Base-by-base conservation (phyloP, 2,888 invertebrate species). In the Sphaerophoria rueppellii region DNA sequence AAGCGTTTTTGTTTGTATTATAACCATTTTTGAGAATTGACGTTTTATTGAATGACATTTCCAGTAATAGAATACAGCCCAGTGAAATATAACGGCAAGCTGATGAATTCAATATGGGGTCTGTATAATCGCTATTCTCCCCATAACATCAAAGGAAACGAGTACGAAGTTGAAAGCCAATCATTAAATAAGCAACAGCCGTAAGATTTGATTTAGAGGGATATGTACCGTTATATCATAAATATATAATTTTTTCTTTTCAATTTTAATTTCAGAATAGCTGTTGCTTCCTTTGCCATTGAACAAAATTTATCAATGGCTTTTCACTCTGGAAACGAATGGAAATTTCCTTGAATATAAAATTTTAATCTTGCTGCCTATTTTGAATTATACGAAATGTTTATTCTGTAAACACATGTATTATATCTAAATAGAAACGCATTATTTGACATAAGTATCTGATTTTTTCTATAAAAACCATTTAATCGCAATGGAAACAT, bases 91-190 rank as follows among this genome's bases (percentile, higher is more conserved):
- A 97, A 95, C 91, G 95, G 95, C 91, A 97, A 96, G 91, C 91
- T 96, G 90, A 97, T 97, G 97, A 96, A 96, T 91, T 96, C 96
- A 91, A 96, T 97, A 90, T 97, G 97, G 97, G 96, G 97, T n/a
- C 93, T 95, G 87, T 97, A 97, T 93, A 97, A 97, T 91, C 95
- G 96, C 61, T 96, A 96, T 90, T 97, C 97, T 0, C 96, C 96
- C 0, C 96, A 97, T 89, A 97, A 97, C 91, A 95, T 97, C 87
- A 97, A 97, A 93, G 95, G 95, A 88, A 95, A 94, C 89, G 95
- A 95, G 89, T 94, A 93, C 88, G 91, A 91, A 82, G 87, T 87
- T 9, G 82, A 82, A 12, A 82, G 75, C 34, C 87, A 85, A 34
- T 46, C 58, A 40, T 70, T 82, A n/a, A 78, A 83, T 35, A 80